Conservation (phyloP, 2,888 invertebrate species). For the Euclidia mi region DNA sequence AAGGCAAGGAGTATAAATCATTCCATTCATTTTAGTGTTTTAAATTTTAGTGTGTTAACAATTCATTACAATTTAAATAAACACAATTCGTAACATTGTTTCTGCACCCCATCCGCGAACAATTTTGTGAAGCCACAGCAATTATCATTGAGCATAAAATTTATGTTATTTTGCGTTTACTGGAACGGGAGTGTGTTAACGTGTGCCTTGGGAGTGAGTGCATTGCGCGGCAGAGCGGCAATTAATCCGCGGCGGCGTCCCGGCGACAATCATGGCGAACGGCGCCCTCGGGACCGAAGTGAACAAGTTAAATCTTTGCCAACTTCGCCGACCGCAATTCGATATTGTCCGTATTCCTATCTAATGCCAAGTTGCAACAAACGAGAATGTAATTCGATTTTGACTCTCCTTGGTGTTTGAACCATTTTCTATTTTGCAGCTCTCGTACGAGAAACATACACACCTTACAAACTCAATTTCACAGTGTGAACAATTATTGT, state of each 20-base stretch:
- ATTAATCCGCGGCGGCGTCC: slow-evolving; percentile 79
- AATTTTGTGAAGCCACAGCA: slow-evolving; percentile 59
- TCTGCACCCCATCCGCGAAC: slow-evolving; percentile 33
- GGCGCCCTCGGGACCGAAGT: slow-evolving; percentile 81
- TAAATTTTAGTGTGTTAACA: too few species aligned
- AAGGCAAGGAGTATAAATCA: too few species aligned
- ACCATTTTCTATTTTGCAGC: too few species aligned
- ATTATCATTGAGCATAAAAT: slow-evolving; percentile 82
- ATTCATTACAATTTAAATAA: too few species aligned
- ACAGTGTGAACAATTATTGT: too few species aligned
- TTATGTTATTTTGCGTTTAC: slow-evolving; percentile 85
- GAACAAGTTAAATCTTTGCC: slow-evolving; percentile 87
- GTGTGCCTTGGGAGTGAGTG: slow-evolving; percentile 82
- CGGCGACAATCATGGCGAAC: slow-evolving; percentile 86
- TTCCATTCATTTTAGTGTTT: too few species aligned
- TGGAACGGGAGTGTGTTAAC: slow-evolving; percentile 78
- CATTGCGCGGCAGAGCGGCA: slow-evolving; percentile 83
- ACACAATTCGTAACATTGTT: too few species aligned
- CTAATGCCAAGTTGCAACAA: slow-evolving; percentile 47
- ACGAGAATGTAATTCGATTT: slow-evolving; percentile 14
- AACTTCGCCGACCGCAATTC: slow-evolving; percentile 66
- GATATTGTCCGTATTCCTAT: slow-evolving; percentile 54
- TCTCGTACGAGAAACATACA: too few species aligned
- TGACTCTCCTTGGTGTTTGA: background rate
- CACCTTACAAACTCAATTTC: too few species aligned